Base-by-base conservation (phyloP, 1,140 invertebrate species). In the Rhyzopertha dominica region DNA sequence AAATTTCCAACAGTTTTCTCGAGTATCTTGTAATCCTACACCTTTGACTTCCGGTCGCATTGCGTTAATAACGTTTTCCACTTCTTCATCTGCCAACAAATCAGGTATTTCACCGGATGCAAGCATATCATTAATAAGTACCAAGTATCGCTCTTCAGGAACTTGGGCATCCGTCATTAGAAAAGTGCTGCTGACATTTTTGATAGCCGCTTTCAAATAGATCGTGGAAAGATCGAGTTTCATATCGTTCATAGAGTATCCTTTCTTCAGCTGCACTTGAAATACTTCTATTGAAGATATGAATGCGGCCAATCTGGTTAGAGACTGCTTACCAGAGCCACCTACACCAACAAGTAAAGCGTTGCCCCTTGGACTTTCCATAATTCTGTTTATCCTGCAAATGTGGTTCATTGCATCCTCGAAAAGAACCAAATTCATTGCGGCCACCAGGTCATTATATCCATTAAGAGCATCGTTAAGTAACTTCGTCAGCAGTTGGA, bases 351-450 rank as follows among this genome's bases (percentile, higher is more conserved):
- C 85, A 2, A 97, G 66, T 14, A 98, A 66, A 0, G 90, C 93
- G 65, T 96, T 95, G 16, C 93, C 93, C 52, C 91, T 73, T 1
- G 92, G 90, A 14, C 82, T 79, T 69, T 96, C 91, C 45, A 97
- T 69, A 47, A 98, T 95, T 43, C 94, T 78, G 70, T 90, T 95
- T 42, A 98, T 97, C 53, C 87, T 76, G 67, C 87, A 92, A 17
- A 95, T 81, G 62, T 95, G 91, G 47, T 80, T 76, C 82, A 96
- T 92, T 2, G 94, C 93, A 66, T 96, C 93, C 63, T 95, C 90
- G 64, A 98, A 98, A 2, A 98, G 74, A 5, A 98, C 93, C 5
- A 98, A 72, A 70, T 95, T 94, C 90, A 97, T 95, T 1, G 84
- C 85, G 3, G 88, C 82, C 20, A 95, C 79, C 50, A 83, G 66